Evolutionary conservation across 2,888 invertebrate species (phyloP), one percentile per base, ranked within the genome.

Genomic region (Acrocera orbiculus): DNA sequence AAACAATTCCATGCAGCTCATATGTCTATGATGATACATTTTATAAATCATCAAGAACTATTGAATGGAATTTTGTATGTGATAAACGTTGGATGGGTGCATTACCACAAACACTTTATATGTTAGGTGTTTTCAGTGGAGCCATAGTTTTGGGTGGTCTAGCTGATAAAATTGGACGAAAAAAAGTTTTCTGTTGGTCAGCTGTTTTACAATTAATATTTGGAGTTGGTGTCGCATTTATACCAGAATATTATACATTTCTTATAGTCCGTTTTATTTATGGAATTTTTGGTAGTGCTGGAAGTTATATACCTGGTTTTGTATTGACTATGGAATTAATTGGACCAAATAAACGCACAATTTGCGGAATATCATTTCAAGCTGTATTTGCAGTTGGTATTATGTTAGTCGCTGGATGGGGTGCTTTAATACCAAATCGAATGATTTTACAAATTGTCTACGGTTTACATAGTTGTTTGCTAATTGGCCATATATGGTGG

Each of bases 21-120:
- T 85, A 74, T 68, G 73, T 76, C 2, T 86, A 73, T 52, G 80
- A 85, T 47, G 65, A 65, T 7, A 76, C 71, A 0, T 80, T 80
- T 48, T 75, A 78, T 43, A 56, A 70, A 36, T 71, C 76, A 1
- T 79, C 83, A 0, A 67, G 77, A 31, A 72, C 73, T 7, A 81
- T 82, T 11, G 82, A 87, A 54, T 86, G 85, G 85, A 62, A 76
- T 50, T 70, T 85, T 32, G 79, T 86, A 2, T 87, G 87, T 50
- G 70, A 75, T 41, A 62, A 66, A 38, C 64, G 81, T 42, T 86
- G 83, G 83, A 76, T 76, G 72, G 78, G 80, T 2, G 76, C 85
- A 2, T 53, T 81, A 14, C 76, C 81, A 0, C 85, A 86, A 52
- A 70, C 74, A 11, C 51, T 66, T 27, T 80, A 76, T 52, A 86